phyloP scores from a whole-genome alignment of 2,113 vertebrate genomes.

The Ameiurus melas region DNA sequence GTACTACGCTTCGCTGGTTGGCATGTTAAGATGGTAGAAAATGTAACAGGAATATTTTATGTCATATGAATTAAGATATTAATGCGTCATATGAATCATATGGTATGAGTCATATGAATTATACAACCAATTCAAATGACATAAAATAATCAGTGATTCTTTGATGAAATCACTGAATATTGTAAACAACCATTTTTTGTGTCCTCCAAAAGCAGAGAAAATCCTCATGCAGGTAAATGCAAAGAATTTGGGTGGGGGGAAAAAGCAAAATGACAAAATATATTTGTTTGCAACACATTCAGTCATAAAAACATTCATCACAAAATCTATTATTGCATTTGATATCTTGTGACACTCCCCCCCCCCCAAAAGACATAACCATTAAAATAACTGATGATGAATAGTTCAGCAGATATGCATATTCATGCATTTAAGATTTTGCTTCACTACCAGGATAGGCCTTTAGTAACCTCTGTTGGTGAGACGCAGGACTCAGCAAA shows the following conservation, averaged over 20 bases:
- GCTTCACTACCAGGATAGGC: not conserved
- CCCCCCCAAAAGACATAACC: not conserved
- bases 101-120: constrained; percentile 1
- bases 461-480: not conserved
- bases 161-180: constrained; percentile 25
- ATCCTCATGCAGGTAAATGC: constrained; percentile 48
- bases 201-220: constrained; percentile 27
- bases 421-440: constrained; percentile 5
- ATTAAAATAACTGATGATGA: not conserved
- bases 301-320: constrained; percentile 34
- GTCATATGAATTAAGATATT: constrained; percentile 43
- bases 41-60: constrained; percentile 33
- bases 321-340: not conserved
- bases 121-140: constrained; percentile 44
- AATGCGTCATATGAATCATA: constrained; percentile 1
- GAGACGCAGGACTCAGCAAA: constrained; percentile 21
- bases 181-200: constrained; percentile 19
- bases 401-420: constrained; percentile 1
- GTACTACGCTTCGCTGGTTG: not conserved
- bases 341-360: not conserved
- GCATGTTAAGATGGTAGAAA: constrained; percentile 20
- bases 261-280: constrained; percentile 2
- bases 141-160: constrained; percentile 24
- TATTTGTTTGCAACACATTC: constrained; percentile 37
- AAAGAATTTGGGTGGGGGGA: not conserved